Percentiles rank a stretch among this genome's conserved stretches.
Evolutionary conservation across 2,113 vertebrate genomes (phyloP).

Genomic region (Porphyrio hochstetteri): DNA sequence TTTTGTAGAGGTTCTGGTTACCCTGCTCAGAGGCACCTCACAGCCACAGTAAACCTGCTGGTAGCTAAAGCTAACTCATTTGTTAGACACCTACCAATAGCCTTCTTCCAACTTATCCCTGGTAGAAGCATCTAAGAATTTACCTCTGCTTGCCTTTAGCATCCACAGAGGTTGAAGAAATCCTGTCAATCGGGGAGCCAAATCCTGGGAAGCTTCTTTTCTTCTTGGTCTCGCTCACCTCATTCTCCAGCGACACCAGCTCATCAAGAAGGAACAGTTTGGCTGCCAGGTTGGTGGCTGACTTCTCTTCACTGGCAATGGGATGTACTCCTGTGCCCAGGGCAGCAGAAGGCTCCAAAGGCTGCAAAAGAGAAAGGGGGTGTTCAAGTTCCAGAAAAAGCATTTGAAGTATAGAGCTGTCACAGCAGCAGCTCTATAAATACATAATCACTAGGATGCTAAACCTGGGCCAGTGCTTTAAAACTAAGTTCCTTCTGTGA

Average conservation of each 20-base stretch:
- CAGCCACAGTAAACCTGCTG: not conserved
- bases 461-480: not conserved
- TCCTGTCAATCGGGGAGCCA: constrained; percentile 84
- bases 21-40: not conserved
- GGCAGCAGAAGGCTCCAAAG: constrained; percentile 31
- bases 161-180: constrained; percentile 80
- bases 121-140: not conserved
- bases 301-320: constrained; percentile 65
- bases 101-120: not conserved
- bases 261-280: constrained; percentile 81
- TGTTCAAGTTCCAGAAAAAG: not conserved
- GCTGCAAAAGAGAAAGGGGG: constrained; percentile 34
- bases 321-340: not conserved
- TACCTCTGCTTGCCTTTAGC: constrained; percentile 87
- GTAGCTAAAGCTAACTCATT: not conserved
- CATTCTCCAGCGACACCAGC: constrained; percentile 82
- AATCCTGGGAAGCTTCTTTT: constrained; percentile 89
- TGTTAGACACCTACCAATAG: not conserved
- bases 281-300: constrained; percentile 58
- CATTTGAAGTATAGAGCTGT: not conserved
- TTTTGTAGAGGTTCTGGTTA: not conserved
- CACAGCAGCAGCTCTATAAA: not conserved
- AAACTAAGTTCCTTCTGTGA: not conserved
- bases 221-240: constrained; percentile 88
- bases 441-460: not conserved